phyloP scores from a whole-genome alignment of 2,113 vertebrate species.

The Macroglossus sobrinus region DNA sequence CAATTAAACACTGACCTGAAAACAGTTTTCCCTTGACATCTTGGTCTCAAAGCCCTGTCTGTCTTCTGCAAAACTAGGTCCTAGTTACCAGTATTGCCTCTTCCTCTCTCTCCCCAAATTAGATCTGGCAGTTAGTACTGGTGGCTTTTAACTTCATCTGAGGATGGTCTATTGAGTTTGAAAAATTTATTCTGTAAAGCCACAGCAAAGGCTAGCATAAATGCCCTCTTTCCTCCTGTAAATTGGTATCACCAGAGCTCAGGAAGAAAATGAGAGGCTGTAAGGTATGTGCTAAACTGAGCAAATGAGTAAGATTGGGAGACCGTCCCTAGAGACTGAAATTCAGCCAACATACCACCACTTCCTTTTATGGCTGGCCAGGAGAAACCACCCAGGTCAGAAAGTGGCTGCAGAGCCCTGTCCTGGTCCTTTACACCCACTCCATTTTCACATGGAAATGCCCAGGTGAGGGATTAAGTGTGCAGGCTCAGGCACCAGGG shows the following conservation, averaged over 20 bases:
- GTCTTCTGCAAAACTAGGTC: conserved; percentile 4
- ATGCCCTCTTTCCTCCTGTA: not conserved
- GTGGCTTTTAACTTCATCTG: not conserved
- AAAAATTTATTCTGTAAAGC: not conserved
- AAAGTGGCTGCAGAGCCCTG: not conserved
- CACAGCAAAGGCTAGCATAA: not conserved
- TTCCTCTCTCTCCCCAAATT: not conserved
- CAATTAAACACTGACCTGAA: conserved; percentile 1
- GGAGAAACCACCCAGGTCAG: not conserved
- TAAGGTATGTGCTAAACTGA: not conserved
- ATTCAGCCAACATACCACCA: not conserved
- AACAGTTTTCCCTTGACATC: not conserved
- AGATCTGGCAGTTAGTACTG: not conserved
- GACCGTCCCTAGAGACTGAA: not conserved
- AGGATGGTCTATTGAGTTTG: not conserved
- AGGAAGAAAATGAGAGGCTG: not conserved
- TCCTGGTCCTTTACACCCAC: not conserved
- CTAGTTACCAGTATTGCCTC: not conserved
- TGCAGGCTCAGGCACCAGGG: not conserved
- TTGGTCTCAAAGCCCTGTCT: conserved; percentile 18
- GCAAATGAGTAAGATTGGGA: not conserved
- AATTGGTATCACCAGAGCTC: not conserved
- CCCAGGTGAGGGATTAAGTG: too few species aligned
- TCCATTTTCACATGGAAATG: not conserved
- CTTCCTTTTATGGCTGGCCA: not conserved